Conservation (phyloP, 1,140 invertebrate species). For the Mercenaria mercenaria region DNA sequence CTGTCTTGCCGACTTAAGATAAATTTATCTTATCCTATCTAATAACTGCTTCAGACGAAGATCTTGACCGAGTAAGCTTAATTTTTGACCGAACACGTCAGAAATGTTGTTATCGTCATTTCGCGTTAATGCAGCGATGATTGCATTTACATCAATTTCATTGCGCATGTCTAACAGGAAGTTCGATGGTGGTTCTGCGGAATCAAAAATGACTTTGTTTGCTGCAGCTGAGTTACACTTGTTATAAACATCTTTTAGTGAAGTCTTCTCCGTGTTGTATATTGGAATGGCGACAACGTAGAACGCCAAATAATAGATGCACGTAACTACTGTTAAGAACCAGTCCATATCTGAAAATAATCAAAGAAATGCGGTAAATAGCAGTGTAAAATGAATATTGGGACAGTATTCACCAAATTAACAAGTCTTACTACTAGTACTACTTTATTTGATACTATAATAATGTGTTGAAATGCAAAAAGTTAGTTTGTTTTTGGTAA, state of each 20-base stretch:
- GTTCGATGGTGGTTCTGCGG: not conserved
- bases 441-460: too few relatives aligned
- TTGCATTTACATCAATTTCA: not conserved
- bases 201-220: not conserved
- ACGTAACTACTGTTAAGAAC: not conserved
- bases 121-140: not conserved
- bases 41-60: not conserved
- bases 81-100: not conserved
- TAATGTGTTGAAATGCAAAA: too few relatives aligned
- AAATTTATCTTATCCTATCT: not conserved
- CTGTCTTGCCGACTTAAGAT: too few relatives aligned
- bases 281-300: not conserved
- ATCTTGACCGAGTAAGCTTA: not conserved
- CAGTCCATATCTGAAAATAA: conserved; percentile 33
- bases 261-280: not conserved
- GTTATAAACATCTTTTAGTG: not conserved
- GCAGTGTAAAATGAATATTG: too few relatives aligned
- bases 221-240: not conserved
- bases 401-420: too few relatives aligned
- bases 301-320: not conserved
- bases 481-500: too few relatives aligned
- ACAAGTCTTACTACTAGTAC: too few relatives aligned
- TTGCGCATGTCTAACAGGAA: conserved; percentile 8
- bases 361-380: too few relatives aligned
- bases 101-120: not conserved